Conservation (phyloP, 2,113 vertebrate genomes). For the Notarius quadriscutis region DNA sequence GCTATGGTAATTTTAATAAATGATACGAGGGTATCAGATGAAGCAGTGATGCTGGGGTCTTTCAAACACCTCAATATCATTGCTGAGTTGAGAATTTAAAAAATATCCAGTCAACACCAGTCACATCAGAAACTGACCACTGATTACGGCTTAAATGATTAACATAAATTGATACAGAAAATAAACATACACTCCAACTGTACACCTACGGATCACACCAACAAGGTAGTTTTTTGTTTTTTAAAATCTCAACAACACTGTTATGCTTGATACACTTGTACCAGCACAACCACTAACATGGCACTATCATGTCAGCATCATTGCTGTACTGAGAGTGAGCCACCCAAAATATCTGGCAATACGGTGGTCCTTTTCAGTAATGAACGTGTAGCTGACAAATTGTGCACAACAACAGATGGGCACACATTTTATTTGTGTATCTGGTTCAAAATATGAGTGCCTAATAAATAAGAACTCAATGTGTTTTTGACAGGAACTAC, state of each 20-base stretch:
- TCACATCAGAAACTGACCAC: not conserved
- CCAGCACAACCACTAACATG: not conserved
- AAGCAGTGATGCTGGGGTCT: not conserved
- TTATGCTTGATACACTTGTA: not conserved
- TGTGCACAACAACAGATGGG: not conserved
- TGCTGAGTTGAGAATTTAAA: not conserved
- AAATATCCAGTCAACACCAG: not conserved
- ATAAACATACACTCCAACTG: not conserved
- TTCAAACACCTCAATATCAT: not conserved
- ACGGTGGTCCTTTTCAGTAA: not conserved
- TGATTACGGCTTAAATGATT: not conserved
- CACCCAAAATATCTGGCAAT: not conserved
- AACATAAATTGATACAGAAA: not conserved
- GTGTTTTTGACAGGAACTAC: not conserved
- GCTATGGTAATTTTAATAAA: not conserved
- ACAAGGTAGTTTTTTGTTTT: not conserved
- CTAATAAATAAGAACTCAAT: not conserved
- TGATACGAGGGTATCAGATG: not conserved
- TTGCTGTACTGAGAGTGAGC: not conserved
- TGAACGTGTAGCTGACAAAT: not conserved
- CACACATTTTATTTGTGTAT: not conserved
- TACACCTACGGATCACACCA: not conserved
- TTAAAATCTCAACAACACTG: not conserved
- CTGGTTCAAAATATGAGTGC: not conserved
- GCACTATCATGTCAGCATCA: not conserved